Percentiles rank a stretch among this genome's conserved stretches.
These are phyloP conservation scores for Epinotia brunnichana DNA, from an alignment of 2,888 invertebrate species.

Conservation along the genomic window DNA sequence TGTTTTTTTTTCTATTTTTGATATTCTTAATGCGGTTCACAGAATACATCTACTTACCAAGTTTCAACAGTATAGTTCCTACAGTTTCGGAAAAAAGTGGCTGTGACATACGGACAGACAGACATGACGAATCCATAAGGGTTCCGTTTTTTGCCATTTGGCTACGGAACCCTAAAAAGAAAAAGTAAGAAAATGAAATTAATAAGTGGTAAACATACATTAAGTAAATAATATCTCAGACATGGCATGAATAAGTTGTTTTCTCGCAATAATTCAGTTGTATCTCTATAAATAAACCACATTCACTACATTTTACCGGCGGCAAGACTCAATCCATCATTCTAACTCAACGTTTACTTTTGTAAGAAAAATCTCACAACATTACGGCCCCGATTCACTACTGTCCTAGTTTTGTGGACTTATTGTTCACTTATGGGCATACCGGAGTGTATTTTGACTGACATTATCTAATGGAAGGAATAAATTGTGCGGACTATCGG, in stretches of 20 bases:
- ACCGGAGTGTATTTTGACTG: slow-evolving; percentile 28
- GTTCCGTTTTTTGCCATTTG: too few relatives aligned
- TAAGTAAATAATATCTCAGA: background rate
- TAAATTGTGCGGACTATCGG: slow-evolving; percentile 33
- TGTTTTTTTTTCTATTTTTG: too few relatives aligned
- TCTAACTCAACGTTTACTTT: slow-evolving; percentile 42
- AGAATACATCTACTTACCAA: too few relatives aligned
- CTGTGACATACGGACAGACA: too few relatives aligned
- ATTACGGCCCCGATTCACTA: slow-evolving; percentile 25
- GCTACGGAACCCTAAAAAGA: too few relatives aligned
- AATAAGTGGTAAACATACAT: background rate
- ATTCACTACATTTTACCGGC: slow-evolving; percentile 25
- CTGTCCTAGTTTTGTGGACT: slow-evolving; percentile 33
- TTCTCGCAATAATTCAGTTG: background rate
- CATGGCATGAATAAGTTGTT: slow-evolving; percentile 4
- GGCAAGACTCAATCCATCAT: slow-evolving; percentile 37
- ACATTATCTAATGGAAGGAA: slow-evolving; percentile 36
- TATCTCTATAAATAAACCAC: slow-evolving; percentile 27
- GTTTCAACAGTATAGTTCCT: too few relatives aligned
- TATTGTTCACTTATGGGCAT: slow-evolving; percentile 24
- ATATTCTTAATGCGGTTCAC: too few relatives aligned
- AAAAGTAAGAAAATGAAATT: background rate
- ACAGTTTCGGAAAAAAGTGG: too few relatives aligned
- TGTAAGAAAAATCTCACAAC: slow-evolving; percentile 38
- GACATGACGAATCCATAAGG: too few relatives aligned